Evolutionary conservation across 2,797 vertebrate genomes (phyloP).

Genomic region (Tokudaia tokunoshimensis): DNA sequence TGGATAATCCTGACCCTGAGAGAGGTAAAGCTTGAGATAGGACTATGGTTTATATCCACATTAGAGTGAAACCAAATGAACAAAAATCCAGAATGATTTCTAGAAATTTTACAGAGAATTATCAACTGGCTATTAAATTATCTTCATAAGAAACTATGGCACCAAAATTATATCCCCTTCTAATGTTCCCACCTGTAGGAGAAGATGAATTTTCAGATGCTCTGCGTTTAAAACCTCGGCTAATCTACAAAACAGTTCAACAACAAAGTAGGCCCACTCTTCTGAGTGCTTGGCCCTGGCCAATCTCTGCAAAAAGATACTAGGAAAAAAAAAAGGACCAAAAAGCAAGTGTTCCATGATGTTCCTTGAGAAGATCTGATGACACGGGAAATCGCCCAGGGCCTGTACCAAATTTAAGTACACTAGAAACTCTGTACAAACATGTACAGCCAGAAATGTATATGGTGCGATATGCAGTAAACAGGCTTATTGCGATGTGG

Average conservation of each 20-base stretch:
- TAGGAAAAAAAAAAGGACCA: not conserved
- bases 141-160: not conserved
- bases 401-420: not conserved
- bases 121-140: slow-evolving; percentile 17
- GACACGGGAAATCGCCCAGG: not conserved
- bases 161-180: not conserved
- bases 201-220: not conserved
- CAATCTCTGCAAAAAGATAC: not conserved
- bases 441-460: not conserved
- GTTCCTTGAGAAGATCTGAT: slow-evolving; percentile 3
- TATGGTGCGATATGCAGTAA: not conserved
- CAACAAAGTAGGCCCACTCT: not conserved
- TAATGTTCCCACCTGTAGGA: not conserved
- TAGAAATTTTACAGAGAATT: slow-evolving; percentile 21
- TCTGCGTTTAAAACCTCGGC: slow-evolving; percentile 40
- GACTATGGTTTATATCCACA: not conserved
- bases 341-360: not conserved
- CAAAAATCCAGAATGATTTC: not conserved
- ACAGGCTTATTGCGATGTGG: not conserved
- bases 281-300: too few relatives aligned
- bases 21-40: not conserved
- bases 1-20: not conserved
- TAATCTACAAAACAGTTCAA: slow-evolving; percentile 71
- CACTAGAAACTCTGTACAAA: not conserved
- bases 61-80: not conserved